Base-by-base conservation (phyloP, 2,797 vertebrate species). In the Malurus splendens region DNA sequence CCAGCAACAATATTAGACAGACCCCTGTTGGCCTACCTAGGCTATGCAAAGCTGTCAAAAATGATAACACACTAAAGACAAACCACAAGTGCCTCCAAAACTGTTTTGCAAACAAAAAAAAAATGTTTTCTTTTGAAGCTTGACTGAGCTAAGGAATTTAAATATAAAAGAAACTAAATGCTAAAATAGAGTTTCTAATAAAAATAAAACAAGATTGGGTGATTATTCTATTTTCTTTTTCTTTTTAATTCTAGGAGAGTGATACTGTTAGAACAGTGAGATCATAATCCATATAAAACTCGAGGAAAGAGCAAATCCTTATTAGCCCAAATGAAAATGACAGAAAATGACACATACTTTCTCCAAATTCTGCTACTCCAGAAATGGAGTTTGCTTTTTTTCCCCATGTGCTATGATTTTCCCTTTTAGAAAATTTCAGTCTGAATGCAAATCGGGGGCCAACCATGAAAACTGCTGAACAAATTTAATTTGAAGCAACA, bases 1-100 rank as follows among this genome's bases (percentile, higher is more conserved):
- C 95, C 96, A 97, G 97, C 93, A 96, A 97, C 96, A 98, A 97
- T 98, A 98, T 97, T 97, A 97, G 97, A 97, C 97, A 97, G 97
- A 98, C 97, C 97, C 97, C 97, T 97, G 97, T 97, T 97, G 97
- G 97, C 96, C 96, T 97, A 95, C 75, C 76, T 94, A 96, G 97
- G 96, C 96, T 97, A 95, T 97, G 97, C 96, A 97, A 97, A 98
- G 95, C 97, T 97, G 97, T 97, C 96, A 96, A 91, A 97, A 96
- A 97, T 93, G 97, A 97, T 97, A 97, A 97, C 95, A 80, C 86
- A 82, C 93, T 86, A 91, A 97, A 96, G 96, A 95, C 95, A 96
- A 97, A 97, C 94, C 96, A 95, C 89, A 96, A 96, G 95, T 96
- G 95, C 95, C 96, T 93, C 94, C 92, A 90, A 96, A 96, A 96